A percentile compares a stretch with the other conserved stretches of the same genome.
Evolutionary conservation across 2,888 invertebrate genomes (phyloP).

Genomic region (Conomelus anceps): DNA sequence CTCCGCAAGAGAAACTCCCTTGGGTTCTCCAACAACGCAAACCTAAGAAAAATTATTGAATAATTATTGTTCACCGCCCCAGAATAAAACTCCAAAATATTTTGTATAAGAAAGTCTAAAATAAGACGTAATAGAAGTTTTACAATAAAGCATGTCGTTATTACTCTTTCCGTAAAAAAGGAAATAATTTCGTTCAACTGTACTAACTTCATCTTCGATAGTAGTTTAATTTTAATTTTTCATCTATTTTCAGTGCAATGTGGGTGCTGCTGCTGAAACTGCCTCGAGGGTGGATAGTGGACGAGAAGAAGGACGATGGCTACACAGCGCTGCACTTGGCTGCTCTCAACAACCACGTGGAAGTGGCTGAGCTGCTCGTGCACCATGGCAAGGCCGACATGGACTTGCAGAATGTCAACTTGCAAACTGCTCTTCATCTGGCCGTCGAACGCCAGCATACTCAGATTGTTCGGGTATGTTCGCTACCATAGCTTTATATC

Average conservation of each 20-base stretch:
- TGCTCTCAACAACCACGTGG: conserved; percentile 93
- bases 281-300: conserved; percentile 93
- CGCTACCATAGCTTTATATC: neutral
- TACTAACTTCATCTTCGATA: no score
- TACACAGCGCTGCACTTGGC: conserved; percentile 94
- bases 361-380: conserved; percentile 86
- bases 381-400: conserved; percentile 85
- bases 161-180: no score
- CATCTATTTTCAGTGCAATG: conserved; percentile 72
- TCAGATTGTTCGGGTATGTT: conserved; percentile 82
- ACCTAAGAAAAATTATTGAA: no score
- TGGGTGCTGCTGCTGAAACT: conserved; percentile 87
- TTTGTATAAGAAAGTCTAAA: no score
- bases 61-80: no score
- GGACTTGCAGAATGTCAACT: conserved; percentile 92
- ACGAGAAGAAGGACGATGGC: conserved; percentile 97
- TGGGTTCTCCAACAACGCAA: no score
- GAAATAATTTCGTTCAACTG: no score
- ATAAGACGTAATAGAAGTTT: no score
- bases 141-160: no score
- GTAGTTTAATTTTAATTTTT: neutral
- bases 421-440: conserved; percentile 86
- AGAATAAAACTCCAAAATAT: no score
- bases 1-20: no score
- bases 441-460: conserved; percentile 96